Evolutionary conservation across 2,888 invertebrate genomes (phyloP).

Genomic region (Nomada flava): DNA sequence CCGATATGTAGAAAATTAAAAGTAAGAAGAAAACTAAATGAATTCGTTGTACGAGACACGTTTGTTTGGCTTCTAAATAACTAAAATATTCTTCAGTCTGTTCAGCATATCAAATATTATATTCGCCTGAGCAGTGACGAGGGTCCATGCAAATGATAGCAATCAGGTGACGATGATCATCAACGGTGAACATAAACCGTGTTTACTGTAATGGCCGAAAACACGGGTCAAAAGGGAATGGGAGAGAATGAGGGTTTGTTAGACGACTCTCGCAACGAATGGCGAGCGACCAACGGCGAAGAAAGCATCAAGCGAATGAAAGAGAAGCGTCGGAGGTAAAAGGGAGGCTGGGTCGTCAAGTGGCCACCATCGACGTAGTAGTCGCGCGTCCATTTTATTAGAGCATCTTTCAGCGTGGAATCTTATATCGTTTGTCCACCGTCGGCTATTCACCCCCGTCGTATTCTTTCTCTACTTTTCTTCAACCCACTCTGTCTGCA

Average conservation of each 20-base stretch:
- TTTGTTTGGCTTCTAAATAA: background rate
- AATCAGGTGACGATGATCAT: slow-evolving; percentile 54
- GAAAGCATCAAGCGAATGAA: slow-evolving; percentile 59
- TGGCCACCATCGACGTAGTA: slow-evolving; percentile 71
- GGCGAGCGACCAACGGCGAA: slow-evolving; percentile 30
- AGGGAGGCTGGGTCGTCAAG: slow-evolving; percentile 74
- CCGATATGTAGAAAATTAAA: no score
- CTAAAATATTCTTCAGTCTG: background rate
- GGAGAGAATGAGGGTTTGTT: slow-evolving; percentile 38
- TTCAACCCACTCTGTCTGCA: slow-evolving; percentile 34
- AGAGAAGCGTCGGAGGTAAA: slow-evolving; percentile 64
- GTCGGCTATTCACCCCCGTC: slow-evolving; percentile 70
- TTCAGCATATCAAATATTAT: background rate
- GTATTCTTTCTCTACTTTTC: slow-evolving; percentile 40
- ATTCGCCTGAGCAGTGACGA: slow-evolving; percentile 17
- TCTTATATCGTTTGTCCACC: slow-evolving; percentile 81
- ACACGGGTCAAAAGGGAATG: slow-evolving; percentile 50
- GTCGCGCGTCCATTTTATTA: slow-evolving; percentile 81
- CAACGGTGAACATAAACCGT: slow-evolving; percentile 70
- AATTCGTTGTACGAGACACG: background rate
- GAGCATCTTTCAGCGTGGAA: slow-evolving; percentile 79
- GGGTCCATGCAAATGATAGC: slow-evolving; percentile 37
- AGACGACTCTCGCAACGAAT: slow-evolving; percentile 48
- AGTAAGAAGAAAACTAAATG: no score
- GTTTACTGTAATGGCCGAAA: slow-evolving; percentile 69